Evolutionary conservation across 2,888 invertebrate genomes (phyloP), one percentile per base, ranked within the genome.

Genomic region (Drosophila crucigera): DNA sequence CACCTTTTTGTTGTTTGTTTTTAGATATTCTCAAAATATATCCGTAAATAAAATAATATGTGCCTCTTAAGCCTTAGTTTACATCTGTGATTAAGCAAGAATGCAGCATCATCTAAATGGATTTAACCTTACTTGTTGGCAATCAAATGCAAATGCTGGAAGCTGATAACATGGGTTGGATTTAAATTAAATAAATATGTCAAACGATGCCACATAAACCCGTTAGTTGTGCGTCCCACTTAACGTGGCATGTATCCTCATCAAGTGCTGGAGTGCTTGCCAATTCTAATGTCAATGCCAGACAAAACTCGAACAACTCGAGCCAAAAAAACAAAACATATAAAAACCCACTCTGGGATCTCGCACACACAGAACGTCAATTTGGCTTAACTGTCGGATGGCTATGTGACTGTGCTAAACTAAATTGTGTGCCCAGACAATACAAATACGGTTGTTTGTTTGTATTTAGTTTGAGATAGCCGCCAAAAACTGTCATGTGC

Each of bases 331-430:
- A 22, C 47, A 16, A 47, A 47, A 9, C 16, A 47, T 47, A 25
- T 16, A 4, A 2, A 67, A 67, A 43, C 19, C 52, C 64, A 50
- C 76, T 63, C 56, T 53, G 53, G 68, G 61, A 61, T 60, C 22
- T 19, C 31, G 31, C 49, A 55, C 55, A 83, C 72, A 81, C 68
- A 73, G 69, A 84, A 87, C 56, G 84, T 84, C 87, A 82, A 84
- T 84, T 84, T 82, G 73, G 76, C 74, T 47, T 61, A 73, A 62
- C 69, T 72, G 81, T 73, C 63, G 49, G 47, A 47, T 16, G 25
- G 39, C 30, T 61, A 58, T 56, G 53, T 50, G 47, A 49, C 53
- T 37, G 70, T 56, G 49, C 59, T 70, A 68, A 74, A 70, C 74
- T 72, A 66, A 69, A 76, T 68, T 78, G 66, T 65, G 50, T 60